phyloP scores from a whole-genome alignment of 2,888 invertebrate genomes.

The Pycnomerus fuliginosus region DNA sequence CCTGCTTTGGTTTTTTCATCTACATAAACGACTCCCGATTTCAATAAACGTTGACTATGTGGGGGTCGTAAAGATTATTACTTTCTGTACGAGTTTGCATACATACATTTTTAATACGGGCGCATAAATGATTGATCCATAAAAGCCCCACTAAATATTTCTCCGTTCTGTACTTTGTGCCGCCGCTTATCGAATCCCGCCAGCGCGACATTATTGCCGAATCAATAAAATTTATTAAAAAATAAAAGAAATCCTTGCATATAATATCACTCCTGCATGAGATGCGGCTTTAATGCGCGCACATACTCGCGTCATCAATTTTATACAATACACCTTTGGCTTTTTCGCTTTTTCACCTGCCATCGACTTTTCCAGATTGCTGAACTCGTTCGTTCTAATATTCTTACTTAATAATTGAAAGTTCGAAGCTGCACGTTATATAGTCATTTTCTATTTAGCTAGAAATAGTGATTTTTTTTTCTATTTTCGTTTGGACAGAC shows the following conservation, averaged over 20 bases:
- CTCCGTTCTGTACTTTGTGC: conserved; percentile 23
- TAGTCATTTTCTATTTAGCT: no score
- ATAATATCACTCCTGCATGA: no score
- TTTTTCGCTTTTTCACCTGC: no score
- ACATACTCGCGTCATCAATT: no score
- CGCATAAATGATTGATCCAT: conserved; percentile 35
- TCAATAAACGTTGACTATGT: conserved; percentile 40
- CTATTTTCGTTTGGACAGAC: no score
- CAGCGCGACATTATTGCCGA: conserved; percentile 2
- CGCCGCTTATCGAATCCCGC: conserved; percentile 24
- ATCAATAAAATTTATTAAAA: conserved; percentile 6
- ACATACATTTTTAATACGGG: conserved; percentile 40
- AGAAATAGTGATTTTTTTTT: no score
- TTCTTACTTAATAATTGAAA: no score
- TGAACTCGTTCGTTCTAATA: no score
- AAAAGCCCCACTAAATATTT: conserved; percentile 29
- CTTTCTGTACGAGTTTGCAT: conserved; percentile 42
- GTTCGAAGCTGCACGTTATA: no score
- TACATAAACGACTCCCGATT: conserved; percentile 44
- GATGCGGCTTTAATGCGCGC: no score
- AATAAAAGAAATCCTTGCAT: conserved; percentile 2
- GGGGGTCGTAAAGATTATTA: conserved; percentile 44
- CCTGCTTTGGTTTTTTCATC: conserved; percentile 39
- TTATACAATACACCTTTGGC: no score
- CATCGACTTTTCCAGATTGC: no score